phyloP scores from a whole-genome alignment of 2,797 vertebrate species.

The Clarias fuscus region DNA sequence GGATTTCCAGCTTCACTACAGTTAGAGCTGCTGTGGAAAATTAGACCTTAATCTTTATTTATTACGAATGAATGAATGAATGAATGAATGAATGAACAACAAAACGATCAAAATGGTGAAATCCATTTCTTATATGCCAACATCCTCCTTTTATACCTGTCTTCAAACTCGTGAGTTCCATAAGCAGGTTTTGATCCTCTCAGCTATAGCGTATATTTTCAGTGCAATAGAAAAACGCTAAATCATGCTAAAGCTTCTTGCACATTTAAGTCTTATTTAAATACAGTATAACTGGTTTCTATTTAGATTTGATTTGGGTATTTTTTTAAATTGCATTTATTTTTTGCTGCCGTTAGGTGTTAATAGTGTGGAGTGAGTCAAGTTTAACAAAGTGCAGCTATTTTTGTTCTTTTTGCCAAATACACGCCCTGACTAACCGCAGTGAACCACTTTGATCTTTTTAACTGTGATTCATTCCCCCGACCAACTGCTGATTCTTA shows the following conservation, averaged over 20 bases:
- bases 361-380: background rate
- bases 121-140: background rate
- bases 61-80: background rate
- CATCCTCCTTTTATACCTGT: background rate
- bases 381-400: background rate
- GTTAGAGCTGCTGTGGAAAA: too few relatives aligned
- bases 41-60: too few relatives aligned
- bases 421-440: background rate
- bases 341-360: background rate
- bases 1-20: too few relatives aligned
- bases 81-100: background rate
- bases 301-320: background rate
- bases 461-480: conserved; percentile 17
- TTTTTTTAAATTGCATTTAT: background rate
- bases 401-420: background rate
- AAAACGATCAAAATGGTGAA: background rate
- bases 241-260: background rate
- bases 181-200: background rate
- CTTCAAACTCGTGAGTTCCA: background rate
- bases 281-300: background rate
- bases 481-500: background rate
- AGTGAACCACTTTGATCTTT: background rate
- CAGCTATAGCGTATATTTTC: background rate
- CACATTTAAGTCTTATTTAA: background rate
- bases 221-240: background rate